Evolutionary conservation across 1,140 invertebrate species (phyloP), one percentile per base, ranked within the genome.

Genomic region (Hyles vespertilio): DNA sequence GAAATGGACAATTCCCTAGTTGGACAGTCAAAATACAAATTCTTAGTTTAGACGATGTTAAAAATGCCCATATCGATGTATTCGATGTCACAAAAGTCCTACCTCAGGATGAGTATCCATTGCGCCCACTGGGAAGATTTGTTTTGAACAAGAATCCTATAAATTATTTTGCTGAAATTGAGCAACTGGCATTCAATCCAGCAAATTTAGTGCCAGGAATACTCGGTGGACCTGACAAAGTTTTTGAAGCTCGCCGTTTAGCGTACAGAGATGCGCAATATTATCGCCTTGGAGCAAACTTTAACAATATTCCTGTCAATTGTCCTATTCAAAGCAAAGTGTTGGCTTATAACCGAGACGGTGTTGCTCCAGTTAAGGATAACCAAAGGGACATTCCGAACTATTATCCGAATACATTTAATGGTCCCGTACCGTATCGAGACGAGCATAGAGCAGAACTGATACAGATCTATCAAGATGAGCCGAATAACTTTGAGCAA

Each of bases 191-290:
- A 10, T 97, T 96, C 77, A 92, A 92, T 71, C 96, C 96, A 2
- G 92, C 94, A 34, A 94, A 97, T 80, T 88, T 98, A 81, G 92
- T 97, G 45, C 96, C 96, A 34, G 92, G 96, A 44, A 95, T 98
- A 68, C 92, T 94, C 69, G 91, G 94, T 10, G 94, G 93, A 56
- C 95, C 94, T 1, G 96, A 98, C 73, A 96, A 96, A 85, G 94
- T 97, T 93, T 89, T 97, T 48, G 94, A 95, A 89, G 96, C 94
- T 48, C 92, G 97, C 60, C 89, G 97, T 2, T 97, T 97, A 72
- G 92, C 95, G 6, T 98, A 98, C 79, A 91, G 92, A 7, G 97
- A 98, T 79, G 96, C 97, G 7, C 96, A 97, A 65, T 91, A 95
- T 57, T 94, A 98, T 84, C 92, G 96, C 3, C 87, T 98, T 36